Percentiles rank a stretch among this genome's conserved stretches.
Conservation (phyloP, 2,113 vertebrate species). For the Motacilla alba region DNA sequence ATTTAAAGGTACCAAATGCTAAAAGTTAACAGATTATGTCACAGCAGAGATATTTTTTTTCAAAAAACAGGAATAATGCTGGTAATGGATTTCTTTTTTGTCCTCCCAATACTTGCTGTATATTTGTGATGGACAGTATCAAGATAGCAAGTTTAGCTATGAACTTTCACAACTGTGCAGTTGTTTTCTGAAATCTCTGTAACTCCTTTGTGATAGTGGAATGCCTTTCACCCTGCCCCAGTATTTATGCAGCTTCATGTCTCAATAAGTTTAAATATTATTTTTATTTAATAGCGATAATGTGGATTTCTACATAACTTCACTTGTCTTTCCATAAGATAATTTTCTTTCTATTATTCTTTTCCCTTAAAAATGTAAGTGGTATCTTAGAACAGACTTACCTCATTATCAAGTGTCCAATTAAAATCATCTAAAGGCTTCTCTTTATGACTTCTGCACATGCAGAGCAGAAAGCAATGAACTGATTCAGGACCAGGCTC, state of each 20-base stretch:
- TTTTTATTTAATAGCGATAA: neutral
- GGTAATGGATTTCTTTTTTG: neutral
- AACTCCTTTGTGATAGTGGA: neutral
- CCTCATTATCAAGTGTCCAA: neutral
- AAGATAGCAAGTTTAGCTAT: neutral
- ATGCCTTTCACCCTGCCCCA: fast-evolving
- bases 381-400: neutral
- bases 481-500: neutral
- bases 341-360: neutral
- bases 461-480: neutral
- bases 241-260: neutral
- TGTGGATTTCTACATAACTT: neutral
- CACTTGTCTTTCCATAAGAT: neutral
- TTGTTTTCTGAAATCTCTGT: neutral
- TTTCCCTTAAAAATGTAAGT: neutral
- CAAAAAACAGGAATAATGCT: neutral
- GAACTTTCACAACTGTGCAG: neutral
- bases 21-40: neutral
- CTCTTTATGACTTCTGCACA: neutral
- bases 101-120: neutral
- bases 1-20: neutral
- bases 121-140: neutral
- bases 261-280: neutral
- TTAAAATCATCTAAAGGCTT: neutral
- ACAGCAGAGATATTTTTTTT: neutral